Base-by-base conservation (phyloP, 2,113 vertebrate genomes). In the Solenodon paradoxus region DNA sequence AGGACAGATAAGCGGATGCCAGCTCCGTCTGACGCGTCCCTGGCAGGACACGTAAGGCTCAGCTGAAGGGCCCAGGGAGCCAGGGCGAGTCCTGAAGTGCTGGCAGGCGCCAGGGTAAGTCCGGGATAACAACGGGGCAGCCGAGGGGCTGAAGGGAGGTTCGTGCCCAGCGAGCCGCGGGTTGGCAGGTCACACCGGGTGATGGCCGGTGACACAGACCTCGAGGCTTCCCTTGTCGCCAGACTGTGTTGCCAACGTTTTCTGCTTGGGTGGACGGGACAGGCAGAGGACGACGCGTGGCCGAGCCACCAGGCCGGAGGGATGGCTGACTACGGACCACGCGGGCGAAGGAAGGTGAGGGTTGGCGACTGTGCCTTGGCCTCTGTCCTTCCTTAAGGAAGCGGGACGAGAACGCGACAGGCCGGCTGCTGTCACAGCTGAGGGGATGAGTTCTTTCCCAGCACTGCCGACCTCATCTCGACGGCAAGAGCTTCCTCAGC, bases 181-280 rank as follows among this genome's bases (percentile, higher is more conserved):
- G 30, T 1, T 3, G 15, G n/a, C 6, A 15, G 9, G 30, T 26
- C 19, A 2, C 42, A n/a, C 32, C 53, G 19, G n/a, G 2, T 24
- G 26, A 51, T 11, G 2, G 19, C 22, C 20, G 7, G 45, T 35
- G 28, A 45, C 57, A 15, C 22, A 5, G 59, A 66, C 32, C 49
- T 15, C 32, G 30, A 24, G 45, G 8, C 40, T 64, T 71, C 32
- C 22, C 0, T 20, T 16, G 22, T 38, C 10, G 15, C 40, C 69
- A 45, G 80, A 45, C 3, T 11, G 26, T 24, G 7, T 40, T 53
- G 47, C 24, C 10, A 40, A 42, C 17, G 19, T n/a, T n/a, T 28
- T 63, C 19, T 5, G 11, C 13, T 38, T 32, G 16, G 2, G 8
- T 42, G 22, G 10, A 63, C 55, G 24, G 45, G 35, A 51, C 42